Percentiles rank a stretch among this genome's conserved stretches.
Conservation (phyloP, 2,797 vertebrate species). For the Spinibarbus caldwelli region DNA sequence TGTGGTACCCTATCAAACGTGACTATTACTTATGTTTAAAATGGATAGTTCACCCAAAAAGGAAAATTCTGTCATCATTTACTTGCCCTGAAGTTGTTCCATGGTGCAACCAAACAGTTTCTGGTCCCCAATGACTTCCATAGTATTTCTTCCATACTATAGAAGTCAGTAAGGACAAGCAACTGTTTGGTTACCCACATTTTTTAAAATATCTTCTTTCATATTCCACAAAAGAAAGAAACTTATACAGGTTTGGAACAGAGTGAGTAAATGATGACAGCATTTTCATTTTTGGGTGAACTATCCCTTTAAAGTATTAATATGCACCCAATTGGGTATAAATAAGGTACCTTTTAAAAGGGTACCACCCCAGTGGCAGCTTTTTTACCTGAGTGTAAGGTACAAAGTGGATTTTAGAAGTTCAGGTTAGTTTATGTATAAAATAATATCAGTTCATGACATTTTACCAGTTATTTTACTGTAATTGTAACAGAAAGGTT, state of each 20-base stretch:
- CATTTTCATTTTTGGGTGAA: not conserved
- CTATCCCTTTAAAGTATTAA: not conserved
- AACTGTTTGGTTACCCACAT: not conserved
- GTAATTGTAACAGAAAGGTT: not conserved
- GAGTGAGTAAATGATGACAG: not conserved
- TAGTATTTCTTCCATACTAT: not conserved
- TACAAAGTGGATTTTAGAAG: not conserved
- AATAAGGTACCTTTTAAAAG: not conserved
- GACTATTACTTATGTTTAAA: not conserved
- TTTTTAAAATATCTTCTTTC: not conserved
- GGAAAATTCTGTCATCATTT: not conserved
- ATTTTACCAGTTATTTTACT: not conserved
- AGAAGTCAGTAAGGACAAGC: not conserved
- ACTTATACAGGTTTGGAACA: not conserved
- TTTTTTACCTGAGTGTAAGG: not conserved
- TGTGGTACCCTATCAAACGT: not conserved
- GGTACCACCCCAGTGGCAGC: not conserved
- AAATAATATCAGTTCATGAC: not conserved
- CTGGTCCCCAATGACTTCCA: not conserved
- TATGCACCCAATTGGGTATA: not conserved
- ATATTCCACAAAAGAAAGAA: not conserved
- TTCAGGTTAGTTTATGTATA: not conserved
- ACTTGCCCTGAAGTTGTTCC: no score
- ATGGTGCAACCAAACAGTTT: not conserved
- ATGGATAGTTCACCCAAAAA: not conserved